Evolutionary conservation across 2,113 vertebrate species (phyloP).

Genomic region (Gasterosteus aculeatus): DNA sequence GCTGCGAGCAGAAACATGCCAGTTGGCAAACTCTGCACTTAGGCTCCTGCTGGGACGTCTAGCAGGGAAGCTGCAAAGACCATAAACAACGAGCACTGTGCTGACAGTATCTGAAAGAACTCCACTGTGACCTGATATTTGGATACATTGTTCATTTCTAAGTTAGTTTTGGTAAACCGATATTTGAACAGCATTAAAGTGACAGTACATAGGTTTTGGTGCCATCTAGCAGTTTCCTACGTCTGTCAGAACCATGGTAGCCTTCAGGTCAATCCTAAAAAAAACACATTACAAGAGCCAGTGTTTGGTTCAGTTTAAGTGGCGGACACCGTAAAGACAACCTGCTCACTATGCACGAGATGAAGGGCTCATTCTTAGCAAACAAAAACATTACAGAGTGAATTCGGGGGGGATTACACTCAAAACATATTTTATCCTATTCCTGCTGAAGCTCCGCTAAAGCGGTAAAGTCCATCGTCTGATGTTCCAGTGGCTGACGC

Average conservation of each 20-base stretch:
- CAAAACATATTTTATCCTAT: background rate
- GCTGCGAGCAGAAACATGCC: slow-evolving; percentile 51
- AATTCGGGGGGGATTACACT: background rate
- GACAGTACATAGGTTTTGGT: background rate
- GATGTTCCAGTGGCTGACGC: background rate
- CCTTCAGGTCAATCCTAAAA: background rate
- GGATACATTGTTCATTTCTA: slow-evolving; percentile 3
- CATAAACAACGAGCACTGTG: slow-evolving; percentile 38
- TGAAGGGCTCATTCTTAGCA: no score
- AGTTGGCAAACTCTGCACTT: slow-evolving; percentile 61
- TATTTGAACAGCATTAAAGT: background rate
- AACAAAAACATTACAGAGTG: no score
- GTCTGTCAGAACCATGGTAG: no score
- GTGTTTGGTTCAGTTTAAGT: no score
- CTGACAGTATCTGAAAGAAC: slow-evolving; percentile 36
- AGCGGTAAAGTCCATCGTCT: background rate
- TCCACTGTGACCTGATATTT: slow-evolving; percentile 34
- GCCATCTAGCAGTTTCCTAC: background rate
- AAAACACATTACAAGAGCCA: background rate
- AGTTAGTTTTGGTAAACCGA: background rate
- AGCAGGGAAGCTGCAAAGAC: slow-evolving; percentile 43
- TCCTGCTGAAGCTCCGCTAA: background rate
- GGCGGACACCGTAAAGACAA: no score
- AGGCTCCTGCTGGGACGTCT: slow-evolving; percentile 58
- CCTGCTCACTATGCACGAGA: no score